Percentiles rank a stretch among this genome's conserved stretches.
These are phyloP conservation scores for Lepidonotus clava DNA, from an alignment of 2,888 invertebrate genomes.

Conservation along the genomic window DNA sequence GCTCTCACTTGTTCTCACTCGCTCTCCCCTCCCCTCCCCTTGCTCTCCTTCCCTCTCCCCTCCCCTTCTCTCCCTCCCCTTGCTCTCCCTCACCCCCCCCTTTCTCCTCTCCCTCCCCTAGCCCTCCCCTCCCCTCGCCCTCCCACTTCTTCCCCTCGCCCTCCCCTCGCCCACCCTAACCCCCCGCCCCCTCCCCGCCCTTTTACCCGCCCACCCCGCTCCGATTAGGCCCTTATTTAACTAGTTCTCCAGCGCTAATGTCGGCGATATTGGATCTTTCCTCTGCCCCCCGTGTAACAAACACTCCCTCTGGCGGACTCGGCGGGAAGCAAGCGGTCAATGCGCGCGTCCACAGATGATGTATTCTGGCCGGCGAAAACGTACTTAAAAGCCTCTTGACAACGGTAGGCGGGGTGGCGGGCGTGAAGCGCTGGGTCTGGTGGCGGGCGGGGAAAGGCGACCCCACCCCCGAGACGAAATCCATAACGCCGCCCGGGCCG, in stretches of 20 bases:
- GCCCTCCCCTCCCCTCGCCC: background rate
- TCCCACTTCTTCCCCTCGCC: background rate
- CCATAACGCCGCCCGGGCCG: constrained; percentile 1
- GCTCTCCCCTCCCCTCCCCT: background rate
- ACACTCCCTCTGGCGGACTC: background rate
- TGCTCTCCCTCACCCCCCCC: background rate
- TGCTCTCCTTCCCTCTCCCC: background rate
- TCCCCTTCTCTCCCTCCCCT: background rate
- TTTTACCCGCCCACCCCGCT: background rate
- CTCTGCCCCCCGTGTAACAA: background rate
- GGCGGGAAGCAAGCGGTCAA: too few relatives aligned
- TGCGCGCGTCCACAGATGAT: background rate
- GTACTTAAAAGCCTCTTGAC: constrained; percentile 48
- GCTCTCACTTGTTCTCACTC: background rate
- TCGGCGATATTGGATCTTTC: background rate
- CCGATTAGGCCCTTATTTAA: background rate
- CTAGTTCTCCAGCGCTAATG: background rate
- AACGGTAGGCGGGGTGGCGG: background rate
- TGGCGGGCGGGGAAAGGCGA: constrained; percentile 24
- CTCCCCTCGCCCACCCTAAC: background rate
- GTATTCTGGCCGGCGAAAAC: constrained; percentile 19
- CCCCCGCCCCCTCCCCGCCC: background rate
- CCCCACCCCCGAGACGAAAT: constrained; percentile 28
- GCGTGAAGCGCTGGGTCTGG: background rate
- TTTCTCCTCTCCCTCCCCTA: background rate